These are phyloP conservation scores for Styela clava DNA, from an alignment of 23 tunicate species.

Conservation along the genomic window DNA sequence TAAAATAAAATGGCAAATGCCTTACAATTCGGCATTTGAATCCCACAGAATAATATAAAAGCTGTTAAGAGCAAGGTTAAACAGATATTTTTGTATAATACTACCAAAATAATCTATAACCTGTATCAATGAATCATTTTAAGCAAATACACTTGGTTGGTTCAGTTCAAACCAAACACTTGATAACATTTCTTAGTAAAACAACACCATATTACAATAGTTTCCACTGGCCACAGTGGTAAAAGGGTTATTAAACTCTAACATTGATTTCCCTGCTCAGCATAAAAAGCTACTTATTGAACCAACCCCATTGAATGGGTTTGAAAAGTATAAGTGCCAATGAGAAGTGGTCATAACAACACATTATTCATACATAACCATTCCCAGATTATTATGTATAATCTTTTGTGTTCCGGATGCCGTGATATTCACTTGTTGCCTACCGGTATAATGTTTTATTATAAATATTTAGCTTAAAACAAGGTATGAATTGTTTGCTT, in stretches of 20 bases:
- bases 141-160: too few species aligned
- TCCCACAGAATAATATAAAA: too few species aligned
- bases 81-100: too few species aligned
- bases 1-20: too few species aligned
- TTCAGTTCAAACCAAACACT: too few species aligned
- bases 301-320: neutral
- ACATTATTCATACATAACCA: neutral
- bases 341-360: neutral
- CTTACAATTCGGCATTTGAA: too few species aligned
- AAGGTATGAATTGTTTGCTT: neutral
- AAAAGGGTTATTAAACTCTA: neutral
- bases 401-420: neutral
- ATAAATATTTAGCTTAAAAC: neutral
- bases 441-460: neutral
- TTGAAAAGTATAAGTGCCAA: neutral
- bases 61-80: too few species aligned
- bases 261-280: neutral
- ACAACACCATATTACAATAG: too few species aligned
- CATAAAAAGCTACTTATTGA: neutral
- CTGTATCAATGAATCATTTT: too few species aligned
- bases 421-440: neutral
- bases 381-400: neutral
- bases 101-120: too few species aligned
- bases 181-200: too few species aligned
- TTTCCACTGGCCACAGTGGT: too few species aligned